Conservation (phyloP, 2,888 invertebrate genomes). For the Pammene fasciana region DNA sequence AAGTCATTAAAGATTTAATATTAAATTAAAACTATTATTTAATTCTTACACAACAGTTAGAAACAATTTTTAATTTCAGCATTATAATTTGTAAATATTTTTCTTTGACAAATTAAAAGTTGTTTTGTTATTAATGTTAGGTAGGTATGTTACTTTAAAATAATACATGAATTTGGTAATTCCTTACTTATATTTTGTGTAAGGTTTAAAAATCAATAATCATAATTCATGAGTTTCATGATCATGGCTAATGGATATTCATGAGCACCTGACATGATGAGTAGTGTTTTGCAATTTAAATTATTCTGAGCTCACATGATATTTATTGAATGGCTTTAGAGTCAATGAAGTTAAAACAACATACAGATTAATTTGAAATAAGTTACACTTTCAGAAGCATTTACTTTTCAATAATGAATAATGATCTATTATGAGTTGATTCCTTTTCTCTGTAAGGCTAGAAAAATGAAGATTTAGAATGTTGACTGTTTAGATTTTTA, state of each 20-base stretch:
- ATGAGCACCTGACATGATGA: slow-evolving; percentile 1
- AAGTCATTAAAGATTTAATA: too few relatives aligned
- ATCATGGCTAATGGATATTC: slow-evolving; percentile 4
- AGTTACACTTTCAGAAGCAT: too few relatives aligned
- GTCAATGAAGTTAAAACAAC: too few relatives aligned
- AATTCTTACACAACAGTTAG: background rate
- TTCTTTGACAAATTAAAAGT: too few relatives aligned
- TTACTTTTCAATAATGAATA: too few relatives aligned
- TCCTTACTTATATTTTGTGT: background rate
- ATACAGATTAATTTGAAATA: too few relatives aligned
- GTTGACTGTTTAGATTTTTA: background rate
- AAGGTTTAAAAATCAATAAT: slow-evolving; percentile 1
- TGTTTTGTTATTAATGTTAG: background rate
- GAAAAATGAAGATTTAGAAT: background rate
- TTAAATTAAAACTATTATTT: background rate
- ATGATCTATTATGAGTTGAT: too few relatives aligned
- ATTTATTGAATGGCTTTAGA: too few relatives aligned
- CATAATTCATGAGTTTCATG: background rate
- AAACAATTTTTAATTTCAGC: background rate
- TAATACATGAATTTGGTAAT: background rate
- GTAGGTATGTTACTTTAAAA: background rate
- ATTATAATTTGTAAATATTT: background rate
- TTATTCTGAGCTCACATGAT: background rate
- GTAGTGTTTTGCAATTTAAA: slow-evolving; percentile 22
- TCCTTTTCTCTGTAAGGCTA: too few relatives aligned